Percentiles rank a stretch among this genome's conserved stretches.
Evolutionary conservation across 1,140 invertebrate genomes (phyloP).

Genomic region (Cydia amplana): DNA sequence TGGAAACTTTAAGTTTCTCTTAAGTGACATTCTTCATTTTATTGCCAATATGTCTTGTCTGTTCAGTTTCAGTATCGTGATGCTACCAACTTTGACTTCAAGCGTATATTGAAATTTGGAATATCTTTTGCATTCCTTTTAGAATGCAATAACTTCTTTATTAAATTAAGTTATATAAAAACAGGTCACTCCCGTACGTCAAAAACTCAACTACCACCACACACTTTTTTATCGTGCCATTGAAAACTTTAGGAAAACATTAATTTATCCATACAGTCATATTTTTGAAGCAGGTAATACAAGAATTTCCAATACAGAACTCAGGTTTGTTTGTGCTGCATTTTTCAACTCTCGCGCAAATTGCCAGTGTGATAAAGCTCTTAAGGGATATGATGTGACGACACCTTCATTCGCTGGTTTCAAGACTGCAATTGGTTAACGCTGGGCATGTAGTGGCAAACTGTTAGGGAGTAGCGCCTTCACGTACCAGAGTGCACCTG

Average conservation of each 20-base stretch:
- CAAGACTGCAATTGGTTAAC: neutral
- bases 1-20: neutral
- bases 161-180: neutral
- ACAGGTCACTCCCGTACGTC: too few species aligned
- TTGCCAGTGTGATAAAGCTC: too few species aligned
- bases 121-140: neutral
- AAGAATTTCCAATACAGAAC: too few species aligned
- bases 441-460: neutral
- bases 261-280: too few species aligned
- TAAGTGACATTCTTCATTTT: neutral
- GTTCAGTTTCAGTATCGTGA: neutral
- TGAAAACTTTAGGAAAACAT: neutral
- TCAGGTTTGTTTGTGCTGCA: too few species aligned
- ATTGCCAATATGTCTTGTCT: constrained; percentile 10
- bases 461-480: neutral
- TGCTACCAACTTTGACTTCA: neutral
- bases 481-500: neutral
- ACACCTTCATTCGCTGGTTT: neutral
- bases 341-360: too few species aligned
- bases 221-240: neutral
- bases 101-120: neutral
- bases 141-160: neutral
- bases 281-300: too few species aligned
- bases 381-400: neutral
- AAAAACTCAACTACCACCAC: too few species aligned